Base-by-base conservation (phyloP, 2,797 vertebrate genomes). In the Smutsia temminckii region DNA sequence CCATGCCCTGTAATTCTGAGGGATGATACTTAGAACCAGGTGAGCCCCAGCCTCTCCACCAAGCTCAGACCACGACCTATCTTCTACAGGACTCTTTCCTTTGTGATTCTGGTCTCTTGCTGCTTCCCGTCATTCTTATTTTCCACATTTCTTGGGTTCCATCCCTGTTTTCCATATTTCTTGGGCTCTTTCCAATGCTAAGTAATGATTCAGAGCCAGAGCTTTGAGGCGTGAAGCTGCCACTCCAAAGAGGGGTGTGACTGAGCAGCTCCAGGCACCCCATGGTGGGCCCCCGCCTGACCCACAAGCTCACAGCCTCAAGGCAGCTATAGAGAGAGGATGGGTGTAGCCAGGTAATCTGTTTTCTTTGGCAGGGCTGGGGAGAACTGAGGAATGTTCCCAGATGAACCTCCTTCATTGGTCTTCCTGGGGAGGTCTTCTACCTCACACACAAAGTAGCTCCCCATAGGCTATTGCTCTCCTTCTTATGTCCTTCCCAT, bases 181-280 rank as follows among this genome's bases (percentile, higher is more conserved):
- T 75, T 84, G 88, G 93, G 8, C 32, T 86, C 34, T 20, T 13
- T 89, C 85, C 77, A 93, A 32, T 46, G 42, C 78, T 79, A 61
- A 95, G 87, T 85, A 90, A 91, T 21, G 81, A 93, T 64, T 85
- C 49, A 85, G 59, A 92, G 87, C n/a, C 69, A 42, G 59, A 79
- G 25, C 23, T 49, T 29, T 49, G 40, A 69, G 78, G 81, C 57
- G 2, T 18, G 51, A 64, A 64, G 34, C 51, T 63, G 42, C 57
- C 23, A 13, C 78, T 87, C 88, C 53, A 40, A 46, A 49, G 55
- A 32, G 18, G 29, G 79, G n/a, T 37, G 51, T 46, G 40, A 69
- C 51, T 71, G 4, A 42, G 40, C 34, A 72, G 69, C 77, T 66
- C 79, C 71, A 87, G 87, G 69, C 59, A 57, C 51, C 72, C 68